These are phyloP conservation scores for Blera fallax DNA, from an alignment of 2,888 invertebrate genomes.

Conservation along the genomic window DNA sequence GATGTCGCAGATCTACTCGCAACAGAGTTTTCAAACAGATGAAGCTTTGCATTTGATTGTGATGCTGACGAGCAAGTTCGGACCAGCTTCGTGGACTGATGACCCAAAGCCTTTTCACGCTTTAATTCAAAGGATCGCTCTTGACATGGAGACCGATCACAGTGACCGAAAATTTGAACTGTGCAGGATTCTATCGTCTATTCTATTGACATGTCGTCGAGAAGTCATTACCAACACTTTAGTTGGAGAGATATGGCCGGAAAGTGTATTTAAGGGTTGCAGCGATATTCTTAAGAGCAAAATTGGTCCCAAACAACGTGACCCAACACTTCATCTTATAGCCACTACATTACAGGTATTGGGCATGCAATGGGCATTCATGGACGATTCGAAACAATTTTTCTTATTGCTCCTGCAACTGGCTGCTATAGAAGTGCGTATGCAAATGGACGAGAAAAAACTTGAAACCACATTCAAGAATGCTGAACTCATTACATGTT, in stretches of 20 bases:
- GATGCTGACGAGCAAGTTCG: constrained; percentile 88
- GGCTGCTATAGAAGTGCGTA: constrained; percentile 95
- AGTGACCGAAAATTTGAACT: constrained; percentile 95
- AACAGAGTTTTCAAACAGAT: constrained; percentile 94
- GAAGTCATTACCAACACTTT: constrained; percentile 85
- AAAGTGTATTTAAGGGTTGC: constrained; percentile 90
- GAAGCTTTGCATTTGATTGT: constrained; percentile 92
- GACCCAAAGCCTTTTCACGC: constrained; percentile 91
- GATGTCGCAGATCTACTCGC: constrained; percentile 93
- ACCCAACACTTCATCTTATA: constrained; percentile 92
- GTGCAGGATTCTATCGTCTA: constrained; percentile 89
- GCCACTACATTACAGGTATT: constrained; percentile 90
- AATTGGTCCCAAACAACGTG: constrained; percentile 93
- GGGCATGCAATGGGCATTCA: constrained; percentile 92
- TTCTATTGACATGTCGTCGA: constrained; percentile 88
- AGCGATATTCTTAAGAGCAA: constrained; percentile 93
- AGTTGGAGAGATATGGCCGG: constrained; percentile 90
- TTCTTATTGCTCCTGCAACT: constrained; percentile 93
- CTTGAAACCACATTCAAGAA: constrained; percentile 90
- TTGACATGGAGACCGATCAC: constrained; percentile 94
- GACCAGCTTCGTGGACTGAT: constrained; percentile 89
- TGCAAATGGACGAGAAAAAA: constrained; percentile 94
- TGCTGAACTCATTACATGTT: constrained; percentile 90
- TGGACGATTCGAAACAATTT: constrained; percentile 90
- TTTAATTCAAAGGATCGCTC: constrained; percentile 90